Evolutionary conservation across 1,140 invertebrate genomes (phyloP), one percentile per base, ranked within the genome.

Genomic region (Drosophila malerkotliana): DNA sequence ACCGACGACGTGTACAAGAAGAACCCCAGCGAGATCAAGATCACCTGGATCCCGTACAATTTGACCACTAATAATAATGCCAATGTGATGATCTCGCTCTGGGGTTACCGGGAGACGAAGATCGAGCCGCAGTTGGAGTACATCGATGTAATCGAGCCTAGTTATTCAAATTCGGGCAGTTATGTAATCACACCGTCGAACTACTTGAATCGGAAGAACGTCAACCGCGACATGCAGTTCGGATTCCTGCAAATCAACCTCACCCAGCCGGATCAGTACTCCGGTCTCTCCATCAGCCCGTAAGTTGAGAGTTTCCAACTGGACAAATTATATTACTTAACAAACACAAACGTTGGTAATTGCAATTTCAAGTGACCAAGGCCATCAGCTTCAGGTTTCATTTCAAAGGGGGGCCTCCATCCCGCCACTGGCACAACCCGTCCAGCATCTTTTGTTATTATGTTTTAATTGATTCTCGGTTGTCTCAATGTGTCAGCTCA

Each of bases 171-270:
- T 78, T 93, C 93, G 3, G 96, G 96, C 9, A 92, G 92, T 49
- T 96, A 96, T 78, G 92, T 93, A 0, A 95, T 97, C 30, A 93
- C 93, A 4, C 95, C 96, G 3, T 93, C 93, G 1, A 94, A 94
- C 73, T 97, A 95, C 64, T 90, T 94, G 10, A 94, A 94, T 41
- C 93, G 94, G 30, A 94, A 96, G 51, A 96, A 97, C 78, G 92
- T 93, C 6, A 92, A 93, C 68, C 93, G 94, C 9, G 96, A 97
- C 71, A 94, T 98, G 92, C 94, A 96, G 77, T 98, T 98, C 90
- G 98, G 98, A 14, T 98, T 98, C 78, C 93, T 98, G 14, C 96
- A 97, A 90, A 97, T 98, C 45, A 98, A 98, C 92, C 92, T 98
- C 14, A 98, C 97, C 0, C 95, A 96, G 32, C 95, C 96, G 0